Evolutionary conservation across 2,888 invertebrate genomes (phyloP).

Genomic region (Drosophila mimica): DNA sequence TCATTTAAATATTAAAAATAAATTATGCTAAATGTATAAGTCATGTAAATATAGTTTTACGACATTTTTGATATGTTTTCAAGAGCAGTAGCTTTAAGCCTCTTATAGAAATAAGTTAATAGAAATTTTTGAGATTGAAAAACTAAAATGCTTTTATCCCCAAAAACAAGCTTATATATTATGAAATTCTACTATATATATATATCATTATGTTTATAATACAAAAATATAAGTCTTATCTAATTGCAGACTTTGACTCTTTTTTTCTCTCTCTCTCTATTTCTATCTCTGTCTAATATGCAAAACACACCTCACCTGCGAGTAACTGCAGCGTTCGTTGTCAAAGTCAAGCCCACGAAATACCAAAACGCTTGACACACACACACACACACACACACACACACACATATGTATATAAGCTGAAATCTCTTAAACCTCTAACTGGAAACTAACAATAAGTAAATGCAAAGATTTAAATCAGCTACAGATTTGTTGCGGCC

Average conservation of each 20-base stretch:
- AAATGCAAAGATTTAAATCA: conserved; percentile 76
- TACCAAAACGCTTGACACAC: conserved; percentile 26
- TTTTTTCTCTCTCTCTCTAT: neutral
- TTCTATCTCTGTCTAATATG: neutral
- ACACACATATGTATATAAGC: conserved; percentile 7
- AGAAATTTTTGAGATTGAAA: neutral
- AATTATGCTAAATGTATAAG: neutral
- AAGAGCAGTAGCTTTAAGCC: neutral
- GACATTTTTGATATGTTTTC: neutral
- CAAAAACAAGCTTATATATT: neutral
- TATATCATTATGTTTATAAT: neutral
- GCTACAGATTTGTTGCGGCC: conserved; percentile 63
- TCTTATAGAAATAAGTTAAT: neutral
- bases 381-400: conserved; percentile 15
- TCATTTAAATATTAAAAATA: neutral
- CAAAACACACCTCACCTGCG: conserved; percentile 51
- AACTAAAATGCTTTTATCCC: neutral
- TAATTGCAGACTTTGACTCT: neutral
- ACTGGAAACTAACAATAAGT: conserved; percentile 74
- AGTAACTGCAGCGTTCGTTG: conserved; percentile 39
- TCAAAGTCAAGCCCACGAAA: conserved; percentile 72
- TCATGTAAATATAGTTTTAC: neutral
- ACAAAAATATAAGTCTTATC: neutral
- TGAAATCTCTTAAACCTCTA: conserved; percentile 62
- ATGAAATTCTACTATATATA: neutral